These are phyloP conservation scores for Drosophila bocqueti DNA, from an alignment of 1,140 invertebrate species.

Conservation along the genomic window DNA sequence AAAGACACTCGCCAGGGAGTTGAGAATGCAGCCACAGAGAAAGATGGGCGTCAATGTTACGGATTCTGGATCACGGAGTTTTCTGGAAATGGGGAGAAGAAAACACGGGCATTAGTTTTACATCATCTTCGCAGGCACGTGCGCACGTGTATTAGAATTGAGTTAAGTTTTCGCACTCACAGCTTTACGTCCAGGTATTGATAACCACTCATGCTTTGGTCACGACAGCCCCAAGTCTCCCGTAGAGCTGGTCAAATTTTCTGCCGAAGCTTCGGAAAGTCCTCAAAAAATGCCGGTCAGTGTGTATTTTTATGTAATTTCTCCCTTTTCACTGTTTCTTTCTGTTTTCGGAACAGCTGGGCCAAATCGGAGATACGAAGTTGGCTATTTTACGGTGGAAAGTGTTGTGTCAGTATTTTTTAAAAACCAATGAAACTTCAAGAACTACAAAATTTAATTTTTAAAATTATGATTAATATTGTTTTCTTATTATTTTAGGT, in stretches of 20 bases:
- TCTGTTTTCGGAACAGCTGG: slow-evolving; percentile 29
- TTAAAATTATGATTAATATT: no score
- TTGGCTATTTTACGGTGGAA: not conserved
- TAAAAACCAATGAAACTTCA: no score
- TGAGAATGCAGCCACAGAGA: slow-evolving; percentile 87
- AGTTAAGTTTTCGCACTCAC: slow-evolving; percentile 71
- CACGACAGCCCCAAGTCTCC: slow-evolving; percentile 1
- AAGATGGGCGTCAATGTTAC: slow-evolving; percentile 85
- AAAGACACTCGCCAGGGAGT: slow-evolving; percentile 86
- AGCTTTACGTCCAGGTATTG: slow-evolving; percentile 84
- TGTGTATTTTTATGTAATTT: slow-evolving; percentile 61
- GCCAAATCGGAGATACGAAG: not conserved
- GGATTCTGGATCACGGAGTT: slow-evolving; percentile 84
- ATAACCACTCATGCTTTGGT: slow-evolving; percentile 74
- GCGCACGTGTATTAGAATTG: slow-evolving; percentile 35
- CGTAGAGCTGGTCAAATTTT: not conserved
- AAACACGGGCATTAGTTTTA: slow-evolving; percentile 21
- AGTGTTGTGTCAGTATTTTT: not conserved
- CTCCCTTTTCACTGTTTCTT: slow-evolving; percentile 22
- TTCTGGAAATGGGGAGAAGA: slow-evolving; percentile 78
- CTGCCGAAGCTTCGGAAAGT: slow-evolving; percentile 9
- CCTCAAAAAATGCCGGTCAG: slow-evolving; percentile 47
- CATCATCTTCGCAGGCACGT: slow-evolving; percentile 6
- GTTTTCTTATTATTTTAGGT: no score
- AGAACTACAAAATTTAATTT: no score